Evolutionary conservation across 2,888 invertebrate species (phyloP), one percentile per base, ranked within the genome.

Genomic region (Tinea semifulvella): DNA sequence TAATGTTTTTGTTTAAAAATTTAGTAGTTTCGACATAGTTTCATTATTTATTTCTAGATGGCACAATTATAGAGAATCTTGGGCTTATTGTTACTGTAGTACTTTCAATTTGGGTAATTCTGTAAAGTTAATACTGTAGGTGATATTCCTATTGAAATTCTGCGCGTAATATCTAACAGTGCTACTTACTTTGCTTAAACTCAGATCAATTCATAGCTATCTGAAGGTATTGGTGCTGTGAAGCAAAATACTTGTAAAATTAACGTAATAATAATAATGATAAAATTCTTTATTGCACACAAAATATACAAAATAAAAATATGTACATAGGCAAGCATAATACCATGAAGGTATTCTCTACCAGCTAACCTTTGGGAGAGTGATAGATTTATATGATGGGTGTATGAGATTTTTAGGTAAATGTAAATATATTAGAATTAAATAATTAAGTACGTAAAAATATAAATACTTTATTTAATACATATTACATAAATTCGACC

Each of bases 31-130:
- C 8, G 25, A 22, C 25, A 22, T 22, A 22, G 25, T 22, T 22
- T 22, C 25, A 22, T 7, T 22, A 7, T 22, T 22, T 22, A 22
- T 22, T 22, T 22, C 25, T 22, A 42, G 35, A 42, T 46, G 46
- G 42, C 42, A 46, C 10, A 22, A 13, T 17, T 40, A 40, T 40
- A 10, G 40, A 45, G 31, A 45, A 38, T 40, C 45, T 28, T 42
- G 46, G 46, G 25, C 35, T 7, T 20, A 42, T 40, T 46, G 25
- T 42, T 28, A 19, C 42, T 17, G 35, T 19, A 42, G 28, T 17
- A 42, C 42, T 13, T 42, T 28, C 17, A 42, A 46, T 31, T 35
- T 43, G 19, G 43, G 43, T 10, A 19, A 43, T 18, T 17, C 43
- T 18, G 8, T 22, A 22, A 7, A 22, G 7, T 11, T 11, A 11